Percentiles rank a stretch among this genome's conserved stretches.
Evolutionary conservation across 2,888 invertebrate species (phyloP).

Genomic region (Lissonota sp.): DNA sequence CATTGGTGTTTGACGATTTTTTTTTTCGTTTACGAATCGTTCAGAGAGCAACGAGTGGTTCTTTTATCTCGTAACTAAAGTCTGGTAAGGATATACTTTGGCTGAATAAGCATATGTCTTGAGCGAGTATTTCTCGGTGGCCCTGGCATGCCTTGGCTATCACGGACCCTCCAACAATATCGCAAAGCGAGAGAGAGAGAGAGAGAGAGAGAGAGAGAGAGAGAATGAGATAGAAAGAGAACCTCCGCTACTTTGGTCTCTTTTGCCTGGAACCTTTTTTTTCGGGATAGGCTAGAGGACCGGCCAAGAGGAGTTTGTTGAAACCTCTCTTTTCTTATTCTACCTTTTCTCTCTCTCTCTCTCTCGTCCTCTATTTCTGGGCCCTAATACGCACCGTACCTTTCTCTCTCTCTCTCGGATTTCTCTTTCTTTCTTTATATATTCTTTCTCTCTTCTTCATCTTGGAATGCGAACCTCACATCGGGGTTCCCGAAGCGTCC

Average conservation of each 20-base stretch:
- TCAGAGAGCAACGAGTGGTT: background rate
- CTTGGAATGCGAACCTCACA: conserved; percentile 61
- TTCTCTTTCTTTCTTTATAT: conserved; percentile 28
- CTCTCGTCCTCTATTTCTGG: background rate
- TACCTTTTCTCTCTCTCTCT: conserved; percentile 28
- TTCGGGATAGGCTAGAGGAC: conserved; percentile 49
- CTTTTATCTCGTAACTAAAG: background rate
- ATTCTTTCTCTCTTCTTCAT: conserved; percentile 46
- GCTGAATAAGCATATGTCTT: conserved; percentile 48
- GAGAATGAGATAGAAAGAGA: conserved; percentile 31
- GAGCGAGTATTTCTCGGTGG: conserved; percentile 51
- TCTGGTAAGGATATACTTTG: conserved; percentile 14
- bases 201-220: conserved; percentile 26
- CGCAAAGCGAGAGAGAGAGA: conserved; percentile 18
- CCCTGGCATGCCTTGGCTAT: conserved; percentile 62
- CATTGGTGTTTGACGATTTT: background rate
- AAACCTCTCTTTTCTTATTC: conserved; percentile 33
- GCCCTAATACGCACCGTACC: conserved; percentile 8
- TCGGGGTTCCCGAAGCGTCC: conserved; percentile 40
- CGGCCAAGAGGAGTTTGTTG: conserved; percentile 42
- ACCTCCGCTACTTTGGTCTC: conserved; percentile 39
- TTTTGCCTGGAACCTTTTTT: conserved; percentile 58
- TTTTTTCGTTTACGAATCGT: background rate
- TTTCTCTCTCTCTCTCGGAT: conserved; percentile 20
- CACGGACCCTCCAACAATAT: conserved; percentile 63